phyloP scores from a whole-genome alignment of 2,888 invertebrate species.

The Agrotis exclamationis region DNA sequence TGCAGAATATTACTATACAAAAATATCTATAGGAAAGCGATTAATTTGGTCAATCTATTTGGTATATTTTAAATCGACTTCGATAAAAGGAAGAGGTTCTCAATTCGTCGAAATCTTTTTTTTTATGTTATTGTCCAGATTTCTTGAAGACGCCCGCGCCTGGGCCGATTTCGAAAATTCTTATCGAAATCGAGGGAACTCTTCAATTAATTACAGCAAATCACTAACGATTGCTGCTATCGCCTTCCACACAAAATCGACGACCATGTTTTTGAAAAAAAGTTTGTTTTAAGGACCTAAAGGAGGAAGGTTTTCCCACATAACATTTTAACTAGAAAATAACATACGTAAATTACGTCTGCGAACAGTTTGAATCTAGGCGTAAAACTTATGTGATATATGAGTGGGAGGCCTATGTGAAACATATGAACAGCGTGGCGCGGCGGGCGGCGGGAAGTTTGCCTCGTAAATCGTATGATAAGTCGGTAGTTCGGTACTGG shows the following conservation, averaged over 20 bases:
- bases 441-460: constrained; percentile 71
- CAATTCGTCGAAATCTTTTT: no score
- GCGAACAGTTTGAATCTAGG: constrained; percentile 31
- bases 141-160: no score
- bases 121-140: no score
- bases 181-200: no score
- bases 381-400: constrained; percentile 68
- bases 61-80: no score
- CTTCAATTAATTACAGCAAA: no score
- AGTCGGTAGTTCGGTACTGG: constrained; percentile 69
- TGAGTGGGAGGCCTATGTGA: constrained; percentile 67
- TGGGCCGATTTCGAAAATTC: no score
- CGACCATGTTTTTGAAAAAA: no score
- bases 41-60: constrained; percentile 17
- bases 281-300: no score
- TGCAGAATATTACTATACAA: constrained; percentile 34
- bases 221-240: no score
- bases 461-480: constrained; percentile 74
- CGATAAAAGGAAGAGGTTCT: no score
- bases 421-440: constrained; percentile 71
- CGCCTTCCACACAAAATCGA: no score
- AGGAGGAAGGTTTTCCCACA: neutral
- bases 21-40: constrained; percentile 29
- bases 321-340: constrained; percentile 16
- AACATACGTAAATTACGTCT: constrained; percentile 24